Base-by-base conservation (phyloP, 2,113 vertebrate genomes). In the Gambusia affinis region DNA sequence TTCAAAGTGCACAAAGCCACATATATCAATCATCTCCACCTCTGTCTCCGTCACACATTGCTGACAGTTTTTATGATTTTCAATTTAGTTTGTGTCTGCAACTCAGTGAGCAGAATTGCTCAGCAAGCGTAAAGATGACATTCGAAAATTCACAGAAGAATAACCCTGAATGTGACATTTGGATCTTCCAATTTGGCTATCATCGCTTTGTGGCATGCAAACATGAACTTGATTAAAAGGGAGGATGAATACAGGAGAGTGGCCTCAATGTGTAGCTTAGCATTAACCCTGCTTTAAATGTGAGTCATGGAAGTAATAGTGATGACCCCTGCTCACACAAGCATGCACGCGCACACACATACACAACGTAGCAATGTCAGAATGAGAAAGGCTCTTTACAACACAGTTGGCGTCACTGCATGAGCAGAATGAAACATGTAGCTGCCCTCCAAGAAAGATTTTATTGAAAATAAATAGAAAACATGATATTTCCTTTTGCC, bases 311-410 rank as follows among this genome's bases (percentile, higher is more conserved):
- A 51, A 75, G 72, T 80, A 70, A 77, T 4, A 73, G 67, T 67
- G 65, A 74, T 65, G 70, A 72, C 44, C 15, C 19, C 51, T 42
- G 42, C 76, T 44, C 15, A 7, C 6, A 24, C 6, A 60, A 27
- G 65, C 28, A 71, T n/a, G 7, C 0, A 81, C 70, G 65, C 66
- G 62, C 67, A 61, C 29, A 65, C 33, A 44, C 67, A 51, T 12
- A 64, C 54, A 64, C 39, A 0, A 57, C 3, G 27, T 11, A 19
- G 37, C 62, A 83, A 82, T 12, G 67, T 68, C 74, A 83, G 78
- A 87, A 64, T 79, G 47, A 81, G 78, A 80, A 72, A 71, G 67
- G 44, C 67, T 28, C 30, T 90, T 88, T 74, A 72, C 79, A 70
- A 30, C 68, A 70, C 8, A 51, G 73, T 61, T 81, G 78, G 77